Conservation (phyloP, 2,888 invertebrate species). For the Drosophila stalkeri region DNA sequence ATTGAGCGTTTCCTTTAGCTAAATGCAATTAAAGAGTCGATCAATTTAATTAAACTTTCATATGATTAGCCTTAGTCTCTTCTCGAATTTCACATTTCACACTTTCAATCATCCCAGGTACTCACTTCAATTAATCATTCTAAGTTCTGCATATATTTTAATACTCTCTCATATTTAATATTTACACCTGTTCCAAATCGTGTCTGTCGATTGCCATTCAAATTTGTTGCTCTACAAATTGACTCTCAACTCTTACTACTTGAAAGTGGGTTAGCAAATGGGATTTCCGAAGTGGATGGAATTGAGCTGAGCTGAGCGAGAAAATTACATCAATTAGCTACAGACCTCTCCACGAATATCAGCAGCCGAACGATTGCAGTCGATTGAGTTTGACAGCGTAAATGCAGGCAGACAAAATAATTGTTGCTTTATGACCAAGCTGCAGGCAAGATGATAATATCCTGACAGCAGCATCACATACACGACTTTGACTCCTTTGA, state of each 20-base stretch:
- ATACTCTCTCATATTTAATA: no score
- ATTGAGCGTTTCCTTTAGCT: no score
- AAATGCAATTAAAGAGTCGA: background rate
- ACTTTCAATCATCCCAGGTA: accelerated
- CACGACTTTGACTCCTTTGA: no score
- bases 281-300: background rate
- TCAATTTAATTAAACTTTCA: background rate
- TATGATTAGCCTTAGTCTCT: background rate
- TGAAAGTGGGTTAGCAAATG: background rate
- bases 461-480: background rate
- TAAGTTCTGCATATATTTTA: no score
- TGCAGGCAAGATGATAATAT: background rate
- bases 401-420: background rate
- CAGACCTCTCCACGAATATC: background rate
- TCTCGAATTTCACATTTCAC: background rate
- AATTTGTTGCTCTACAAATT: background rate
- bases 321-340: background rate
- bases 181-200: background rate
- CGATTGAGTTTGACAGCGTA: background rate
- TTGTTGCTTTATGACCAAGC: background rate
- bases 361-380: background rate
- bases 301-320: background rate
- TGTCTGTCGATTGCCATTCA: background rate
- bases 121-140: background rate
- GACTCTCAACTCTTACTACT: background rate